A percentile compares a stretch with the other conserved stretches of the same genome.
phyloP scores from a whole-genome alignment of 2,888 invertebrate genomes.

The Leucophenga montana region DNA sequence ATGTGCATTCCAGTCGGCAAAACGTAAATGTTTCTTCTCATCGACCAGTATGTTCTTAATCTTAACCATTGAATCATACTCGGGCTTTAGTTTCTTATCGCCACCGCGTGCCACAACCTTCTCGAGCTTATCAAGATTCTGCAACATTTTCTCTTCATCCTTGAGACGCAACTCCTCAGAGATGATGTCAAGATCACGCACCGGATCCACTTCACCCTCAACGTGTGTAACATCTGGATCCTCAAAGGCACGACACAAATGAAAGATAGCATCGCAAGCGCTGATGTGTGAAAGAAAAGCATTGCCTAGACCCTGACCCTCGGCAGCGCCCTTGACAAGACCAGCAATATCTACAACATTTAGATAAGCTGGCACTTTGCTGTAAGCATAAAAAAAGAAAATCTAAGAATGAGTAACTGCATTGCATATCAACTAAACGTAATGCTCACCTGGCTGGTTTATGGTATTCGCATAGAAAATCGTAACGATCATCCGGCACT shows the following conservation, averaged over 20 bases:
- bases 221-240: constrained; percentile 98
- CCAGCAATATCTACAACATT: constrained; percentile 99
- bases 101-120: constrained; percentile 85
- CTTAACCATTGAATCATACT: constrained; percentile 91
- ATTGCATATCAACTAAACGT: not conserved
- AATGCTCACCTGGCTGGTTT: constrained; percentile 90
- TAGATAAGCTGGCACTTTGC: constrained; percentile 97
- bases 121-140: constrained; percentile 90
- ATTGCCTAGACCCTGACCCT: constrained; percentile 93
- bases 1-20: constrained; percentile 92
- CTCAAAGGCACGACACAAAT: constrained; percentile 96
- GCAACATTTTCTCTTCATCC: constrained; percentile 90
- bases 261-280: constrained; percentile 98
- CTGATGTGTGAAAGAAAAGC: constrained; percentile 98
- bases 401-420: not conserved
- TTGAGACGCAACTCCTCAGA: constrained; percentile 95
- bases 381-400: constrained; percentile 72
- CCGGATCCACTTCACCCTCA: constrained; percentile 98
- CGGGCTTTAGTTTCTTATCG: constrained; percentile 96
- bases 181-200: constrained; percentile 97
- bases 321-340: constrained; percentile 96
- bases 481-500: constrained; percentile 95
- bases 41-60: constrained; percentile 88
- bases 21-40: constrained; percentile 94
- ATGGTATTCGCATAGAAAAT: constrained; percentile 93